Conservation (phyloP, 2,888 invertebrate species). For the Zygothrica quintamaculata region DNA sequence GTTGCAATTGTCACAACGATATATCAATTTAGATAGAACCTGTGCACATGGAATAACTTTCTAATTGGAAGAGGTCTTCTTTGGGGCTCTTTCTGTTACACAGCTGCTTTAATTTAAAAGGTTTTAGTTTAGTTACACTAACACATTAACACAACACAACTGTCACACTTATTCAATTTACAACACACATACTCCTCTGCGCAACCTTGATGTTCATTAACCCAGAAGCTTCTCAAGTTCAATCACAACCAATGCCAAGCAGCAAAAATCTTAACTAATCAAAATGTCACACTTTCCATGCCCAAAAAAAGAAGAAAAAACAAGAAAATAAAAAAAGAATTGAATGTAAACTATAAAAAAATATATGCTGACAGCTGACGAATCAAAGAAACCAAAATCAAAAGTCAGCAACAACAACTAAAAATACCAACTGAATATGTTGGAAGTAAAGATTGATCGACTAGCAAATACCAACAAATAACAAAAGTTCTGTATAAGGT, state of each 20-base stretch:
- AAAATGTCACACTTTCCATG: constrained; percentile 78
- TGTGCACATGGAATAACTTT: not conserved
- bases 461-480: constrained; percentile 33
- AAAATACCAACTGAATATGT: constrained; percentile 13
- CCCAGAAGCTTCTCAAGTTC: constrained; percentile 68
- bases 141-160: too few relatives aligned
- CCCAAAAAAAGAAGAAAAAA: constrained; percentile 51
- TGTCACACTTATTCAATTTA: constrained; percentile 55
- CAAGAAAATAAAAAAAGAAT: not conserved
- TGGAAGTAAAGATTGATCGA: not conserved
- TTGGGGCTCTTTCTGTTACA: not conserved
- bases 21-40: not conserved
- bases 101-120: not conserved
- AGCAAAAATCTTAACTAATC: constrained; percentile 67
- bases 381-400: constrained; percentile 55
- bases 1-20: constrained; percentile 35
- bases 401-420: constrained; percentile 29
- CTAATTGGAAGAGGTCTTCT: not conserved
- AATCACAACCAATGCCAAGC: constrained; percentile 62
- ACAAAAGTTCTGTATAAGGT: too few relatives aligned
- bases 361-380: constrained; percentile 74
- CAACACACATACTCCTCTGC: constrained; percentile 27
- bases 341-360: constrained; percentile 29
- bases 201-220: constrained; percentile 74
- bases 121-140: not conserved